These are phyloP conservation scores for Cyclopterus lumpus DNA, from an alignment of 2,797 vertebrate genomes.

Conservation along the genomic window DNA sequence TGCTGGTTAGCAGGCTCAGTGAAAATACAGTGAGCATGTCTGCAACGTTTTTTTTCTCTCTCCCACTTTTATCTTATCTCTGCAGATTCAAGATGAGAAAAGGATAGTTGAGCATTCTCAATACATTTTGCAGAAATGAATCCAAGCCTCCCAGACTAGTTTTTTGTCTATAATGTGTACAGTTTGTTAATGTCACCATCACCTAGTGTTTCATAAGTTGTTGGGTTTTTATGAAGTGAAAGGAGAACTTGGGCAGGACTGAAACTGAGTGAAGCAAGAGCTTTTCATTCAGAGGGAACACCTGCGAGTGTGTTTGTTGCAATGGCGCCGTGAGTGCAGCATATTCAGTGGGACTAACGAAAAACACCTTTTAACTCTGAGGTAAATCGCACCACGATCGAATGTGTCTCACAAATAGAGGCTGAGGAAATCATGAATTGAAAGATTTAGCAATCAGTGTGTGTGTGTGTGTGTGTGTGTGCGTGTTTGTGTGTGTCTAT, in stretches of 20 bases:
- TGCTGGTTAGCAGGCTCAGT: conserved; percentile 68
- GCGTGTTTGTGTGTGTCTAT: background rate
- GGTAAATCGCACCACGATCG: conserved; percentile 55
- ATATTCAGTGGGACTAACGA: conserved; percentile 44
- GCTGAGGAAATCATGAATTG: background rate
- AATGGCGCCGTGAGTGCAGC: conserved; percentile 19
- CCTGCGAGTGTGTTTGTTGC: conserved; percentile 44
- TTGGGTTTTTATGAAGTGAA: conserved; percentile 87
- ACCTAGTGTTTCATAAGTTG: conserved; percentile 80
- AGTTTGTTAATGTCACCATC: conserved; percentile 59
- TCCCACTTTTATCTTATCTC: conserved; percentile 61
- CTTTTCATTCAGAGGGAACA: conserved; percentile 43
- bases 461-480: background rate
- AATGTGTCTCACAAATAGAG: conserved; percentile 16
- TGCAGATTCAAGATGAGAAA: conserved; percentile 36
- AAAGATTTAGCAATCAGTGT: background rate
- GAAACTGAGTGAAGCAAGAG: conserved; percentile 83
- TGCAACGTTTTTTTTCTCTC: conserved; percentile 47
- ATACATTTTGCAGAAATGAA: conserved; percentile 62
- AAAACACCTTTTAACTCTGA: conserved; percentile 46
- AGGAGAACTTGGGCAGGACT: conserved; percentile 86
- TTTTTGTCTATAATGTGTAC: conserved; percentile 77
- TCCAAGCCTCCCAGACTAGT: conserved; percentile 27
- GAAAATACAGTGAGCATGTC: conserved; percentile 51
- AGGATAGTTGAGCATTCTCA: conserved; percentile 15